These are phyloP conservation scores for Karalla daura DNA, from an alignment of 2,797 vertebrate species.

Conservation along the genomic window DNA sequence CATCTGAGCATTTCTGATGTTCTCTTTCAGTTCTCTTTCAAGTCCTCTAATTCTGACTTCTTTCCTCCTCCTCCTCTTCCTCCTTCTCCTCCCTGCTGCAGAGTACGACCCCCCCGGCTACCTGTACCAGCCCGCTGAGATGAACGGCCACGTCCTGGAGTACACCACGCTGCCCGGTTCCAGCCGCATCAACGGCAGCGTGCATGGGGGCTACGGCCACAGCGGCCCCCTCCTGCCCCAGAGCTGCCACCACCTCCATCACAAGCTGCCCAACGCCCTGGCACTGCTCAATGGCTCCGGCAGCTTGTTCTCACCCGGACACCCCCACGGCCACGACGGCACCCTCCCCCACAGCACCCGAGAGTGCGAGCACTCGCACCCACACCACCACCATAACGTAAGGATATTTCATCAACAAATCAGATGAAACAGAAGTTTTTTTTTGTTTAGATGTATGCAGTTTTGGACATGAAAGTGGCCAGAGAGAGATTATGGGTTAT, in stretches of 20 bases:
- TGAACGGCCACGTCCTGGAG: conserved; percentile 90
- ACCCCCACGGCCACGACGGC: conserved; percentile 77
- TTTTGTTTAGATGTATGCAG: no score
- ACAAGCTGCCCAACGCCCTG: conserved; percentile 86
- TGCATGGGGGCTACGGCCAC: conserved; percentile 85
- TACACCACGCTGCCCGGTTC: conserved; percentile 87
- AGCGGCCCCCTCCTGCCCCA: conserved; percentile 80
- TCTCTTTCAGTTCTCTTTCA: neutral
- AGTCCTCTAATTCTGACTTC: no score
- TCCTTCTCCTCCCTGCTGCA: conserved; percentile 62
- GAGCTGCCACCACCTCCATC: conserved; percentile 90
- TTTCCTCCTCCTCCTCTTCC: neutral
- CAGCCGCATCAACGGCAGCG: conserved; percentile 82
- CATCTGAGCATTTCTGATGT: neutral
- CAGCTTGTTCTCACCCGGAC: conserved; percentile 78
- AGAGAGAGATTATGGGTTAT: no score
- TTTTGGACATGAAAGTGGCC: no score
- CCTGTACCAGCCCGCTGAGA: conserved; percentile 89
- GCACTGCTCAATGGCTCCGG: conserved; percentile 83
- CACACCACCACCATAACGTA: conserved; percentile 83
- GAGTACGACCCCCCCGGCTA: conserved; percentile 94
- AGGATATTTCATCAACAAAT: no score
- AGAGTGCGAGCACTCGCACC: conserved; percentile 88
- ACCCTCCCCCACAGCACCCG: conserved; percentile 75
- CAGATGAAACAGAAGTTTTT: no score